Base-by-base conservation (phyloP, 1,140 invertebrate species). In the Himalopsyche phryganea region DNA sequence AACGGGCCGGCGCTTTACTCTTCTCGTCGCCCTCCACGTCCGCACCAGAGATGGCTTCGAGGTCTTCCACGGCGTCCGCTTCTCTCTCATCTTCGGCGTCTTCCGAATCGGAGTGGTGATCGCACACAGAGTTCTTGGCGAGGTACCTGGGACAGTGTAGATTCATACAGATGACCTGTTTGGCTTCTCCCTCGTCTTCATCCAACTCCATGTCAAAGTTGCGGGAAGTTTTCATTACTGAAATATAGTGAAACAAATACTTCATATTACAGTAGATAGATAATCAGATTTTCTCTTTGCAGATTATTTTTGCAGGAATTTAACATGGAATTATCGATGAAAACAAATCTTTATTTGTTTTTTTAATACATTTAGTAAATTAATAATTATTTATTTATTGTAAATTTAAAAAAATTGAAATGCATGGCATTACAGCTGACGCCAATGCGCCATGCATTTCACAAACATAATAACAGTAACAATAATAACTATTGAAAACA, bases 111-210 rank as follows among this genome's bases (percentile, higher is more conserved):
- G 7, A 50, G 33, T 61, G 55, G 33, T 65, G 57, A 11, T 59
- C 58, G 6, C 65, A 67, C 6, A 23, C 53, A 5, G 63, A 59
- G 33, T 50, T 52, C 10, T 60, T 62, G n/a, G 55, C 56, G 6
- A 65, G 59, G 65, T 71, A 71, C 47, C 68, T 61, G 1, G 68
- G 68, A 38, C 73, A 77, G 4, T 58, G 41, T 9, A 68, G 48
- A 61, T 75, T 73, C 64, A 77, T 58, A 55, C 75, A 77, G 38
- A 77, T 73, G 20, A 67, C 60, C 53, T 71, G 66, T 32, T 67
- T 70, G 0, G 62, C 67, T 0, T 17, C 44, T 1, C 59, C 51
- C 10, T 60, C 50, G 2, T 69, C 67, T 2, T 64, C 64, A 13
- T 71, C 68, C 0, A 66, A 64, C 1, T 66, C 67, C 1, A 28